Evolutionary conservation across 2,797 vertebrate species (phyloP), one percentile per base, ranked within the genome.

Genomic region (Pteronotus mesoamericanus): DNA sequence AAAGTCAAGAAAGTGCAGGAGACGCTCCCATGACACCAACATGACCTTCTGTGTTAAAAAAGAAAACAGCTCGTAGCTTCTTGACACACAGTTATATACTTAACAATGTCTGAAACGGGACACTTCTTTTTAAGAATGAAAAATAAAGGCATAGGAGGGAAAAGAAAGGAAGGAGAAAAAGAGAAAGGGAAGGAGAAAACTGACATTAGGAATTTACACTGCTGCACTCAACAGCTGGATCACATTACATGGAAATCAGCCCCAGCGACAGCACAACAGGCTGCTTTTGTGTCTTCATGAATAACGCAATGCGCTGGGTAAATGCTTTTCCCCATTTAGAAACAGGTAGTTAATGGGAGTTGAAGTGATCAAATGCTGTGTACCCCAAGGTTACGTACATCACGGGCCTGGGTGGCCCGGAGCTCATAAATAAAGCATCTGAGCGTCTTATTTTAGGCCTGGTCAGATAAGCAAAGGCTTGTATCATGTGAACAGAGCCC

Each of bases 341-440:
- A 98, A 96, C 97, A 98, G 92, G 94, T 87, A 98, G 89, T 87
- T 97, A 97, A 97, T 78, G 84, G 96, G 97, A 97, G 97, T 42
- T 6, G 19, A 98, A 96, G 86, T 3, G 92, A 98, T 97, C 97
- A 91, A 97, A 97, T 97, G 85, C 98, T 97, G 91, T 75, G 78
- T 95, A 97, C 94, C 98, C 97, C 98, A 98, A 98, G 98, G 98
- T 96, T 98, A 98, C 96, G 96, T 94, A 93, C 97, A 89, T 97
- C 53, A 85, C 66, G 94, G 94, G 6, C 0, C 90, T 46, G 37
- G 72, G 94, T 2, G 0, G 91, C 80, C 64, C 87, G 82, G 91
- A 72, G 89, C 98, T 98, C 98, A 98, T 98, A 98, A 98, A 98
- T 97, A 98, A 99, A 98, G 98, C 98, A 98, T 92, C 53, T 5